Evolutionary conservation across 2,797 vertebrate genomes (phyloP).

Genomic region (Ceyx erithaca): DNA sequence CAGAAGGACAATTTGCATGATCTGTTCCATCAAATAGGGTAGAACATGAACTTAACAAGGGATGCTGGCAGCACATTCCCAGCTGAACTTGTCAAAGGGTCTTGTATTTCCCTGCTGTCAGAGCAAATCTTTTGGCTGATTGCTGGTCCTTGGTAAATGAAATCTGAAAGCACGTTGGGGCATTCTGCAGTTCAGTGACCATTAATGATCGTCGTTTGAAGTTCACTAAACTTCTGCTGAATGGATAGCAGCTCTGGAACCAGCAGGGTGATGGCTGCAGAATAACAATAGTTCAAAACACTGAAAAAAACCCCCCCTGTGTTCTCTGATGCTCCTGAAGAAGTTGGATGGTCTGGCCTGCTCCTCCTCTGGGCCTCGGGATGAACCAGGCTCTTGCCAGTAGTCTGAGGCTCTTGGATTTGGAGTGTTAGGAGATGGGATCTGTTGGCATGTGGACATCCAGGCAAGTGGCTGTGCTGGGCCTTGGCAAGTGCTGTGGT

Average conservation of each 20-base stretch:
- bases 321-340: constrained; percentile 19
- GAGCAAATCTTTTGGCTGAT: constrained; percentile 77
- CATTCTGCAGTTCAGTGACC: constrained; percentile 82
- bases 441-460: not conserved
- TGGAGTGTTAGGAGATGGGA: not conserved
- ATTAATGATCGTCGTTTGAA: constrained; percentile 83
- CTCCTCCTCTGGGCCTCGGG: not conserved
- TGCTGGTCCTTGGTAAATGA: constrained; percentile 78
- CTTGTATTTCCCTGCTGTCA: constrained; percentile 79
- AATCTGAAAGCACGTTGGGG: constrained; percentile 80
- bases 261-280: constrained; percentile 63
- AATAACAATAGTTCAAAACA: constrained; percentile 23
- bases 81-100: constrained; percentile 70
- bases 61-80: constrained; percentile 69
- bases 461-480: not conserved
- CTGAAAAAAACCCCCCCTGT: not conserved
- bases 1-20: constrained; percentile 71
- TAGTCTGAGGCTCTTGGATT: constrained; percentile 18
- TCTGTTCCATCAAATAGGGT: constrained; percentile 64
- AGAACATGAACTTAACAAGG: constrained; percentile 65
- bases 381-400: not conserved
- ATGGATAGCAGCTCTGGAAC: constrained; percentile 72
- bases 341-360: not conserved
- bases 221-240: constrained; percentile 83
- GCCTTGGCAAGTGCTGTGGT: not conserved